Base-by-base conservation (phyloP, 1,140 invertebrate genomes). In the Pachyrhynchus sulphureomaculatus region DNA sequence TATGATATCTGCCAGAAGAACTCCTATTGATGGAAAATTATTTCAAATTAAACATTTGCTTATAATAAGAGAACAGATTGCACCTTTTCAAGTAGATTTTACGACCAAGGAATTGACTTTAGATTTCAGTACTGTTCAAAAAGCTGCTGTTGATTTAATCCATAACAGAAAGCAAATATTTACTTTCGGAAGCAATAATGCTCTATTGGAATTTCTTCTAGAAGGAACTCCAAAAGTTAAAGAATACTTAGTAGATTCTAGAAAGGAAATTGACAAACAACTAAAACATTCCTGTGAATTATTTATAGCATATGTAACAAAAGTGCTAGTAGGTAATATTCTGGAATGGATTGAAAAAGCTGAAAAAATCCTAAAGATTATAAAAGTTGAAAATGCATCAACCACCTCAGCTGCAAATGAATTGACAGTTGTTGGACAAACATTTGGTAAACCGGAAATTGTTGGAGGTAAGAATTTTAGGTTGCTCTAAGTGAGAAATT, bases 1-100 rank as follows among this genome's bases (percentile, higher is more conserved):
- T 32, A 82, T 85, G 61, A 93, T 93, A 58, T 79, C 86, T 1
- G 66, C 78, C 0, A 84, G 80, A 47, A 86, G 88, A 61, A 82
- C 83, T 73, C 73, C 81, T 4, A 80, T 97, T n/a, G 96, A 99
- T 79, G 95, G 93, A 0, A 87, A 93, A 72, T 79, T 99, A 5
- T 99, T 99, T 78, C 88, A 98, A 77, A 95, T 99, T 26, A 99
- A 99, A 78, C 97, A 99, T 81, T 79, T 99, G 36, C 79, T 99
- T 2, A 99, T 99, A 47, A 78, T 99, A 0, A 77, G 97, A 17
- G 97, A 99, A 75, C 97, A 99, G 79, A 98, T 99, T 32, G 93
- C 95, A 0, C 96, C 97, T 0, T 99, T 99, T 75, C 95, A 98
- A 78, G 93, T 97, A 0, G 95, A 98, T 71, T 96, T 97, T 71